Conservation (phyloP, 2,113 vertebrate species). For the Cyrtonyx montezumae region DNA sequence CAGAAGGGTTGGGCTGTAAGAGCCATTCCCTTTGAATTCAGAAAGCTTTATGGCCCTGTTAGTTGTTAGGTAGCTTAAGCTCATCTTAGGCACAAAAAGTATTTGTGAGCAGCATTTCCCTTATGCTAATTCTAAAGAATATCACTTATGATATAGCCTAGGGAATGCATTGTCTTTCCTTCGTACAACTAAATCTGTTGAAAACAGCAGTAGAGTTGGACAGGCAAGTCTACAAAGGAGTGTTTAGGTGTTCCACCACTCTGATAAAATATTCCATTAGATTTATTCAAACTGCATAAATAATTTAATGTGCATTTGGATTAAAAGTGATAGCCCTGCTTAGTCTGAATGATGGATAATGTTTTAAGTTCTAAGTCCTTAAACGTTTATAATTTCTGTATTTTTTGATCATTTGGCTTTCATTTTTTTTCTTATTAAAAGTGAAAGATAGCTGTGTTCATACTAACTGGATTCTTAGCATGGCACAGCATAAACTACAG, state of each 20-base stretch:
- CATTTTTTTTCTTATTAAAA: background rate
- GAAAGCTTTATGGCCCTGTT: background rate
- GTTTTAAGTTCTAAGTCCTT: background rate
- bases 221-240: background rate
- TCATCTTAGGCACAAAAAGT: background rate
- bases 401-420: background rate
- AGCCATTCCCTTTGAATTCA: background rate
- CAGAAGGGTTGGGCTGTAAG: background rate
- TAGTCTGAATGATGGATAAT: background rate
- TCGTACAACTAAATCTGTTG: background rate
- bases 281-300: background rate
- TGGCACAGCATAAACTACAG: background rate
- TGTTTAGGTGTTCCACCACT: background rate
- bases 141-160: background rate
- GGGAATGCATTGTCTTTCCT: background rate
- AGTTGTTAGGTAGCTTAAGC: background rate
- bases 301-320: background rate
- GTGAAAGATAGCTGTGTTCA: background rate
- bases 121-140: background rate
- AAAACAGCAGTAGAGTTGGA: background rate
- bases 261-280: background rate
- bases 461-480: background rate
- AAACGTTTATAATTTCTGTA: background rate
- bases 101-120: background rate
- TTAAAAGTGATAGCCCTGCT: background rate